phyloP scores from a whole-genome alignment of 2,113 vertebrate genomes.

The Electrona antarctica region DNA sequence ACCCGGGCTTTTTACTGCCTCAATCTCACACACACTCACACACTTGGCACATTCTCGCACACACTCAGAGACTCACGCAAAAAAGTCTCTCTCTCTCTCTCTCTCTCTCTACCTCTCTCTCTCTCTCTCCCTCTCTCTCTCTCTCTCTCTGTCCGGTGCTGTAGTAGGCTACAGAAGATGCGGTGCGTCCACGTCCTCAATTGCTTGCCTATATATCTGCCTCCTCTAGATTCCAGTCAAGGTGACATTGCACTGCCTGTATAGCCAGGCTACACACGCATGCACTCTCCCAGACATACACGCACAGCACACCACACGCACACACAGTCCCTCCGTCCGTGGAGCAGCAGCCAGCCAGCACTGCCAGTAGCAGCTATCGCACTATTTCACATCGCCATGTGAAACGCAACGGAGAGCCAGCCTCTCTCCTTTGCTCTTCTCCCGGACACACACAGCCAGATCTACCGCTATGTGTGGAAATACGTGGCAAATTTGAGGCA shows the following conservation, averaged over 20 bases:
- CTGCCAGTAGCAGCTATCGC: conserved; percentile 36
- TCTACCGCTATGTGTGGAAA: conserved; percentile 37
- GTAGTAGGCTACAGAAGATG: conserved; percentile 55
- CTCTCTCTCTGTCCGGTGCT: conserved; percentile 48
- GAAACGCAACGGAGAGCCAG: conserved; percentile 58
- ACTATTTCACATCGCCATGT: conserved; percentile 69
- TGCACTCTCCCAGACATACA: conserved; percentile 5
- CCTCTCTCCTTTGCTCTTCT: conserved; percentile 6
- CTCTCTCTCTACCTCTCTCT: conserved; percentile 8
- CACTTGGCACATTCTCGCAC: conserved; percentile 52
- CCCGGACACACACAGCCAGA: conserved; percentile 11
- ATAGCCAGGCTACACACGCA: conserved; percentile 3
- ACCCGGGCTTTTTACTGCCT: conserved; percentile 50
- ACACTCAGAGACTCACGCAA: conserved; percentile 10
- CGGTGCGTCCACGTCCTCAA: conserved; percentile 51
- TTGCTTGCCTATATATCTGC: conserved; percentile 13
- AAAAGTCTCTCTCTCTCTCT: conserved; percentile 39
- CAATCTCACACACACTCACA: conserved; percentile 50
- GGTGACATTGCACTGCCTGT: conserved; percentile 72
- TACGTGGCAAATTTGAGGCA: conserved; percentile 64
- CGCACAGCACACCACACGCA: background rate
- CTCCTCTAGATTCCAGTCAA: conserved; percentile 74
- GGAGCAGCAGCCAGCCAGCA: conserved; percentile 5
- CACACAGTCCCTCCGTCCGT: conserved; percentile 12
- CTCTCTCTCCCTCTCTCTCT: conserved; percentile 25